A percentile compares a stretch with the other conserved stretches of the same genome.
Conservation (phyloP, 2,113 vertebrate species). For the Mormyrus lacerda region DNA sequence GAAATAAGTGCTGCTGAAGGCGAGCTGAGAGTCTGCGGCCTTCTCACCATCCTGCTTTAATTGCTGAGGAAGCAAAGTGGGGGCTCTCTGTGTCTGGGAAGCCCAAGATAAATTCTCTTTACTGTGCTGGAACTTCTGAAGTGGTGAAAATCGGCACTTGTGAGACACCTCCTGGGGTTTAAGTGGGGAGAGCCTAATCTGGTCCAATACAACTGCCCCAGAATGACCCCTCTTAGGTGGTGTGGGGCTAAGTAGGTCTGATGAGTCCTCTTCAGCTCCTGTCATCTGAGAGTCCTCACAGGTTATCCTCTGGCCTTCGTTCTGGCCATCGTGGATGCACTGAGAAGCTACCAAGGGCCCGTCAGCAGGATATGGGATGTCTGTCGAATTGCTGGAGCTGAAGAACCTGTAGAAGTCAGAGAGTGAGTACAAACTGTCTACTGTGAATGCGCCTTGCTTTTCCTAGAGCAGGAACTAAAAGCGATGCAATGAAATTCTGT, state of each 20-base stretch:
- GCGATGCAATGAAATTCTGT: background rate
- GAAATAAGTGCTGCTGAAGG: slow-evolving; percentile 58
- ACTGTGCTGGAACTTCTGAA: slow-evolving; percentile 60
- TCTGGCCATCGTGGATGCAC: background rate
- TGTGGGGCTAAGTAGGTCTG: slow-evolving; percentile 12
- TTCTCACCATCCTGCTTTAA: slow-evolving; percentile 13
- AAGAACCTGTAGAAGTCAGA: slow-evolving; percentile 68
- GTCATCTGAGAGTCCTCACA: background rate
- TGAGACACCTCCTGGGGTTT: slow-evolving; percentile 27
- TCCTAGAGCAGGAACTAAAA: background rate
- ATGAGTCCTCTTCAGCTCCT: background rate
- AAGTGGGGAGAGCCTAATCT: slow-evolving; percentile 49
- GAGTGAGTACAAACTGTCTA: background rate
- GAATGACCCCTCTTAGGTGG: slow-evolving; percentile 35
- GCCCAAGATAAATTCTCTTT: slow-evolving; percentile 34
- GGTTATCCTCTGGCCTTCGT: background rate
- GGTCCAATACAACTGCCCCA: slow-evolving; percentile 54
- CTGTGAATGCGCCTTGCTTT: background rate
- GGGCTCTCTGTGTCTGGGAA: background rate
- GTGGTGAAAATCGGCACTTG: slow-evolving; percentile 29
- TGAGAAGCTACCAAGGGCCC: background rate
- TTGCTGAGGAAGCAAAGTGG: background rate
- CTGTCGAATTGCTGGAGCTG: slow-evolving; percentile 36
- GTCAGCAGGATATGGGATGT: background rate
- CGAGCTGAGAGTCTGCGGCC: slow-evolving; percentile 25